phyloP scores from a whole-genome alignment of 2,113 vertebrate species.

The Anolis carolinensis region DNA sequence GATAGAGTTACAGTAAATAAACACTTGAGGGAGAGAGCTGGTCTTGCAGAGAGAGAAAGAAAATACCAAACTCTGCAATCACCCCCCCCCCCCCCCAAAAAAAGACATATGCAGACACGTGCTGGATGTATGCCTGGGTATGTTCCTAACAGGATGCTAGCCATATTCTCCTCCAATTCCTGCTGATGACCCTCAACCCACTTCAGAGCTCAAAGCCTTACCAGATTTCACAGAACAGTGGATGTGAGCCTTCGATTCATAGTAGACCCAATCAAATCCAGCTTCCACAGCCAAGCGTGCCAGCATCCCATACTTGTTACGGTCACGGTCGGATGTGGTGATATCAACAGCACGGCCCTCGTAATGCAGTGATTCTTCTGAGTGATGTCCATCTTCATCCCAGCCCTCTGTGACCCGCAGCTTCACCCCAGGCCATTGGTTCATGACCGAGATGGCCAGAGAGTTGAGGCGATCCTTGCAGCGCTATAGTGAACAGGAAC shows the following conservation, averaged over 20 bases:
- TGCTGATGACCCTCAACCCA: not conserved
- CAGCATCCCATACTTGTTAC: conserved; percentile 96
- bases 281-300: conserved; percentile 96
- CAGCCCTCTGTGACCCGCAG: conserved; percentile 96
- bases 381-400: conserved; percentile 98
- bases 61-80: too few relatives aligned
- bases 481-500: conserved; percentile 80
- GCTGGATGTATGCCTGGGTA: too few relatives aligned
- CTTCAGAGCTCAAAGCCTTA: conserved; percentile 83
- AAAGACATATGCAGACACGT: too few relatives aligned
- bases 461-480: conserved; percentile 98
- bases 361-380: conserved; percentile 95
- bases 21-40: too few relatives aligned
- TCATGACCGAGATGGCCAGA: conserved; percentile 98
- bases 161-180: not conserved
- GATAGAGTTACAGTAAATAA: too few relatives aligned
- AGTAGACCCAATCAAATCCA: conserved; percentile 98
- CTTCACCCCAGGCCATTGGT: conserved; percentile 98
- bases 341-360: conserved; percentile 98
- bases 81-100: too few relatives aligned
- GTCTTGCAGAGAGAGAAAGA: too few relatives aligned
- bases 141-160: too few relatives aligned
- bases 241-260: conserved; percentile 97
- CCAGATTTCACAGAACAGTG: conserved; percentile 99
- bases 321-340: conserved; percentile 96